Evolutionary conservation across 2,113 vertebrate genomes (phyloP).

Genomic region (Syngnathus scovelli): DNA sequence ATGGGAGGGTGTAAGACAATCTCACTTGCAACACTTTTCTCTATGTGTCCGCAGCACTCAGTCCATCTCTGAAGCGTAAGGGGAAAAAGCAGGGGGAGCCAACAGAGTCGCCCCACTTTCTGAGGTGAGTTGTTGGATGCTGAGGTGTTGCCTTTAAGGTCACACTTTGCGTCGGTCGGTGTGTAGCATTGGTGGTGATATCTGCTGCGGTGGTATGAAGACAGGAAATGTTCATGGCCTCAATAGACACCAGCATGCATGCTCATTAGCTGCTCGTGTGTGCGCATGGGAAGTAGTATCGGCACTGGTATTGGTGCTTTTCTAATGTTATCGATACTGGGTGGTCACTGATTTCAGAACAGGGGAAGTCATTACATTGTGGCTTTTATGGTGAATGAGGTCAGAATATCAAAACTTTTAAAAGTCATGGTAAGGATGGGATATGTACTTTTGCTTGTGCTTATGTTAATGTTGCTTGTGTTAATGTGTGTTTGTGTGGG

Average conservation of each 20-base stretch:
- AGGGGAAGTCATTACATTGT: neutral
- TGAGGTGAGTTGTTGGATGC: slow-evolving; percentile 42
- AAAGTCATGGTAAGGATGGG: neutral
- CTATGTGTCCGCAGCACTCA: slow-evolving; percentile 11
- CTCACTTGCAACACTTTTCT: slow-evolving; percentile 35
- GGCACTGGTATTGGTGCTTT: neutral
- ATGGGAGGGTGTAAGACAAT: slow-evolving; percentile 47
- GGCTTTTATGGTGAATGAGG: neutral
- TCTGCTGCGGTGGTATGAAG: neutral
- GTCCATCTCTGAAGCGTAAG: slow-evolving; percentile 16
- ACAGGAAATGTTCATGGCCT: neutral
- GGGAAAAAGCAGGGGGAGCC: neutral
- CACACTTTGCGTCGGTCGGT: slow-evolving; percentile 7
- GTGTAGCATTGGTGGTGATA: neutral
- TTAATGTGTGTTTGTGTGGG: slow-evolving; percentile 4
- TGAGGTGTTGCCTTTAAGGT: slow-evolving; percentile 15
- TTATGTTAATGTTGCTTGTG: no score
- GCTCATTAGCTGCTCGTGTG: neutral
- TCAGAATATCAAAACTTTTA: neutral
- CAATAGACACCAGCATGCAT: neutral
- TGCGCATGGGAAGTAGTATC: neutral
- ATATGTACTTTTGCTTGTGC: neutral
- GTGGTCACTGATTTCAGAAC: neutral
- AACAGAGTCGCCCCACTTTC: neutral
- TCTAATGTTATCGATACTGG: neutral